Evolutionary conservation across 2,888 invertebrate genomes (phyloP).

Genomic region (Ophonus ardosiacus): DNA sequence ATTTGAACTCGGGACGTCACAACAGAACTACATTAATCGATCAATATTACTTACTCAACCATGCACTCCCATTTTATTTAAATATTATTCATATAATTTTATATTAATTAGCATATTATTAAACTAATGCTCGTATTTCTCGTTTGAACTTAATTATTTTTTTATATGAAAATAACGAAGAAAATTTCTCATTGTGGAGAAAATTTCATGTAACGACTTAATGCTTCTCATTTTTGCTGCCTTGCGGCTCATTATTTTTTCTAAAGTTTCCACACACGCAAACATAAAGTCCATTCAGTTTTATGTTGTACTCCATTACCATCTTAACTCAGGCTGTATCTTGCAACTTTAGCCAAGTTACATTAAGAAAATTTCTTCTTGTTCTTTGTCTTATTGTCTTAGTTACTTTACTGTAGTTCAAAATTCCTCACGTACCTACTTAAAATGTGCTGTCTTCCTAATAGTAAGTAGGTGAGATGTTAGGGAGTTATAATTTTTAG

Average conservation of each 20-base stretch:
- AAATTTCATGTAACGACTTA: neutral
- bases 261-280: neutral
- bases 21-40: too few relatives aligned
- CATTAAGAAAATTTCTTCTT: slow-evolving; percentile 17
- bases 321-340: slow-evolving; percentile 1
- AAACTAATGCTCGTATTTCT: too few relatives aligned
- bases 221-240: neutral
- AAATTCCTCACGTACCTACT: slow-evolving; percentile 9
- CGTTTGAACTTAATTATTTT: too few relatives aligned
- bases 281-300: slow-evolving; percentile 17
- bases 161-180: neutral
- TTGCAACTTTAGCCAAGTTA: neutral
- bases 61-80: too few relatives aligned
- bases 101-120: too few relatives aligned
- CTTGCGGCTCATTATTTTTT: slow-evolving; percentile 14
- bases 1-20: too few relatives aligned
- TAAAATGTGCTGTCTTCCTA: neutral
- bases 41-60: too few relatives aligned
- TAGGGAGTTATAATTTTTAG: neutral
- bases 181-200: neutral
- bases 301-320: slow-evolving; percentile 14
- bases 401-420: neutral
- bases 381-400: neutral
- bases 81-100: too few relatives aligned
- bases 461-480: neutral